These are phyloP conservation scores for Lepidotrigona ventralis DNA, from an alignment of 1,140 invertebrate species.

Conservation along the genomic window DNA sequence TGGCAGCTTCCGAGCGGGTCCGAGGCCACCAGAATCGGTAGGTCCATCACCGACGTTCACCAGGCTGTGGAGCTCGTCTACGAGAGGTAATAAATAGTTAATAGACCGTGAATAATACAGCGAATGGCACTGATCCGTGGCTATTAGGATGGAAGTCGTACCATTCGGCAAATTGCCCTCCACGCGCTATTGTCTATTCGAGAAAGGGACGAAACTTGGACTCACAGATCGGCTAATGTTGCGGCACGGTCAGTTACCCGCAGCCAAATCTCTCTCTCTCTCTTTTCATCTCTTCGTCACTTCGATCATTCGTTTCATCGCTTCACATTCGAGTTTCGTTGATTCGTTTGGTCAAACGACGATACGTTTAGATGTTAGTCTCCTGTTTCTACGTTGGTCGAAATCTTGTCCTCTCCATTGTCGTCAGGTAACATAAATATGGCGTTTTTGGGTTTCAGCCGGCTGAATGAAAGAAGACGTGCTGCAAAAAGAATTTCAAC, in stretches of 20 bases:
- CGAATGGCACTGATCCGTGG: not conserved
- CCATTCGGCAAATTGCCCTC: slow-evolving; percentile 5
- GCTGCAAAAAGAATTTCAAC: too few relatives aligned
- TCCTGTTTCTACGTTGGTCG: too few relatives aligned
- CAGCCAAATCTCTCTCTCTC: not conserved
- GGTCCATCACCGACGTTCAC: slow-evolving; percentile 67
- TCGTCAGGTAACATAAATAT: not conserved
- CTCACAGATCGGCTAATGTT: not conserved
- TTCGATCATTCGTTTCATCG: not conserved
- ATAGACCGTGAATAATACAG: slow-evolving; percentile 68
- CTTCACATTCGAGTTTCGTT: not conserved
- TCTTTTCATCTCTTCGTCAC: too few relatives aligned
- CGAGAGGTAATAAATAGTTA: slow-evolving; percentile 77
- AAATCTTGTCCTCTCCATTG: too few relatives aligned
- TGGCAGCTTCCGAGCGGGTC: slow-evolving; percentile 72
- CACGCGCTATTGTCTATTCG: too few relatives aligned
- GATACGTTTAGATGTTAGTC: too few relatives aligned
- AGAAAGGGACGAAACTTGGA: too few relatives aligned
- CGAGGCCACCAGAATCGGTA: slow-evolving; percentile 37
- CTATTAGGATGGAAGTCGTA: not conserved
- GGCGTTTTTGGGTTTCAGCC: too few relatives aligned
- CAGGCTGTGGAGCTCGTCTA: slow-evolving; percentile 70
- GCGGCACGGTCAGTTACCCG: slow-evolving; percentile 15
- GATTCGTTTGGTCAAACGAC: not conserved
- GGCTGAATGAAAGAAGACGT: too few relatives aligned